These are phyloP conservation scores for Gracilinanus agilis DNA, from an alignment of 2,113 vertebrate species.

Conservation along the genomic window DNA sequence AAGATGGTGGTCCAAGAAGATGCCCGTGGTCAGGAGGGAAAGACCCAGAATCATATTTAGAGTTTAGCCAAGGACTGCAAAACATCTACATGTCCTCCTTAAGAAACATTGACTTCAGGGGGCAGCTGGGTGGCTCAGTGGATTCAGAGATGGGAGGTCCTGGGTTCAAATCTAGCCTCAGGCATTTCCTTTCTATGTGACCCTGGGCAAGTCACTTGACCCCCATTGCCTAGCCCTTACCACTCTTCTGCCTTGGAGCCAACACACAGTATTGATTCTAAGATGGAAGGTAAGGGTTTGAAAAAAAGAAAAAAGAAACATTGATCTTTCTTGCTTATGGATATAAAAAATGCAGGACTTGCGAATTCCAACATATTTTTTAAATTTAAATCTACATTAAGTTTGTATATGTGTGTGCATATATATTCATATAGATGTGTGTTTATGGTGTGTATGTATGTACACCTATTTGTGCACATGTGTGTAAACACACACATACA, in stretches of 20 bases:
- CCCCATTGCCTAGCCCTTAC: too few species aligned
- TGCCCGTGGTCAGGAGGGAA: background rate
- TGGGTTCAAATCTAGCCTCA: too few species aligned
- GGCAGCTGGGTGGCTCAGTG: too few species aligned
- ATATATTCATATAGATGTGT: too few species aligned
- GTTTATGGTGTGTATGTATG: background rate
- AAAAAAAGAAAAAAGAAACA: too few species aligned
- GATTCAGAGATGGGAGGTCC: too few species aligned
- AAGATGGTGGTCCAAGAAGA: background rate
- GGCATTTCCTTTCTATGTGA: too few species aligned
- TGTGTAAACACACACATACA: fast-evolving
- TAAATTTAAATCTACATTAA: background rate
- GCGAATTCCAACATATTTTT: background rate
- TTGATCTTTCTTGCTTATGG: background rate
- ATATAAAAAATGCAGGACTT: background rate
- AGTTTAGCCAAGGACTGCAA: background rate
- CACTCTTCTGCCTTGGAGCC: too few species aligned
- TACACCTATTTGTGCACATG: background rate
- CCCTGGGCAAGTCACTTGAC: too few species aligned
- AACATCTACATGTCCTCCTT: background rate
- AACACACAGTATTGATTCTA: too few species aligned
- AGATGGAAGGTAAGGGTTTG: too few species aligned
- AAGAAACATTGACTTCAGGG: background rate
- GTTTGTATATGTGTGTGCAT: too few species aligned
- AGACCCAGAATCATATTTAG: background rate